Evolutionary conservation across 1,140 invertebrate genomes (phyloP), one percentile per base, ranked within the genome.

Genomic region (Alviniconcha marisindica): DNA sequence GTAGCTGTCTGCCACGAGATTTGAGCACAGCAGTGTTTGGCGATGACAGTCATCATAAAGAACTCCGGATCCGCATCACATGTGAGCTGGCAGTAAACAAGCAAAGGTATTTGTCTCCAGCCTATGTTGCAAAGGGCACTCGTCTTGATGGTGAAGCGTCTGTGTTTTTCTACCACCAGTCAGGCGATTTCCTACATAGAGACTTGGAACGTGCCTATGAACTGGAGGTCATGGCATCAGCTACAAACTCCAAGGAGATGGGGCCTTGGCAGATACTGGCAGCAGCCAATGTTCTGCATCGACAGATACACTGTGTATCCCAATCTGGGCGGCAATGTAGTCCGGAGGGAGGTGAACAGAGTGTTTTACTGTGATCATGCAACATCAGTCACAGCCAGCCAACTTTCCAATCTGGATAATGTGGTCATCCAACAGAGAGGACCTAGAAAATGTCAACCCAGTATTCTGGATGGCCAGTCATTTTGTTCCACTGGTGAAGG

Each of bases 41-140:
- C 18, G 24, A 2, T 40, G 73, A 76, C 15, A 12, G 12, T 2
- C 1, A 42, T 3, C 73, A 76, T 31, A 2, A 28, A 10, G 73
- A 76, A 48, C 1, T 76, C 15, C 15, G 73, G 14, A 10, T 76
- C 18, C 40, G n/a, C 15, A n/a, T 76, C 42, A 38, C 40, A 21
- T 69, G 63, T 10, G 63, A 69, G 31, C n/a, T 69, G n/a, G 63
- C 63, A n/a, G 4, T 36, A 2, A 76, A 76, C 38, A 76, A 42
- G 28, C 2, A 44, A 14, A 4, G 2, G 4, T 44, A 44, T 31
- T 24, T 42, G 38, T 42, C 44, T 1, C 36, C 73, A 4, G 38
- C 3, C 1, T 4, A 4, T 40, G 21, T 48, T n/a, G 10, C 4
- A 10, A 48, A 44, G 10, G 73, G 63, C 2, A 36, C 63, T 28